Evolutionary conservation across 2,888 invertebrate genomes (phyloP).

Genomic region (Troilus luridus): DNA sequence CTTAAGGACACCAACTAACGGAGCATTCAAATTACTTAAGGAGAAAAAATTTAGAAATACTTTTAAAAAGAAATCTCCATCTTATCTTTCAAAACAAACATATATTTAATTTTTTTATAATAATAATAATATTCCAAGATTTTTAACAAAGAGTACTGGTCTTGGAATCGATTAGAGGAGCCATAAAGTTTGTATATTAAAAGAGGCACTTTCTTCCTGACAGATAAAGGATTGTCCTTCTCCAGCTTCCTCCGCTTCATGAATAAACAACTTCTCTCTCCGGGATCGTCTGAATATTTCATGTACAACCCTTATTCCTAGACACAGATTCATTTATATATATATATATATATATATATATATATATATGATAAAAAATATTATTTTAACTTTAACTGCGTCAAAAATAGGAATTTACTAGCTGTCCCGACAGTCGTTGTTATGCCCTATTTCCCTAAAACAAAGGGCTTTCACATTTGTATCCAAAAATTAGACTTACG

Average conservation of each 20-base stretch:
- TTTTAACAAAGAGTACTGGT: background rate
- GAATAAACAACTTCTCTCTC: background rate
- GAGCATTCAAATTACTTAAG: no score
- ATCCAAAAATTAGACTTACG: no score
- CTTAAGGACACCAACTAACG: no score
- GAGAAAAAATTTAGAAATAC: no score
- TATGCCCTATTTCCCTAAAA: no score
- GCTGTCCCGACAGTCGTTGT: no score
- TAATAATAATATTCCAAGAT: background rate
- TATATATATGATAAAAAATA: background rate
- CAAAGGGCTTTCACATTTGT: no score
- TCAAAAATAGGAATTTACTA: no score
- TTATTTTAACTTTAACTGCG: no score
- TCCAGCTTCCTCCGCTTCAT: background rate
- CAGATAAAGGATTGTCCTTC: background rate
- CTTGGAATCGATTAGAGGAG: background rate
- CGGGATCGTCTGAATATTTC: background rate
- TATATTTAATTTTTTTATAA: no score
- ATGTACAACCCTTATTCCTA: background rate
- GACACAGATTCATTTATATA: background rate
- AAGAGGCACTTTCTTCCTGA: background rate
- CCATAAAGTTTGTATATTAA: background rate
- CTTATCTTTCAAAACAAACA: no score
- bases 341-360: conserved; percentile 39
- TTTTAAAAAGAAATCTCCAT: no score